Evolutionary conservation across 1,140 invertebrate genomes (phyloP), one percentile per base, ranked within the genome.

Genomic region (Pomacea maculata): DNA sequence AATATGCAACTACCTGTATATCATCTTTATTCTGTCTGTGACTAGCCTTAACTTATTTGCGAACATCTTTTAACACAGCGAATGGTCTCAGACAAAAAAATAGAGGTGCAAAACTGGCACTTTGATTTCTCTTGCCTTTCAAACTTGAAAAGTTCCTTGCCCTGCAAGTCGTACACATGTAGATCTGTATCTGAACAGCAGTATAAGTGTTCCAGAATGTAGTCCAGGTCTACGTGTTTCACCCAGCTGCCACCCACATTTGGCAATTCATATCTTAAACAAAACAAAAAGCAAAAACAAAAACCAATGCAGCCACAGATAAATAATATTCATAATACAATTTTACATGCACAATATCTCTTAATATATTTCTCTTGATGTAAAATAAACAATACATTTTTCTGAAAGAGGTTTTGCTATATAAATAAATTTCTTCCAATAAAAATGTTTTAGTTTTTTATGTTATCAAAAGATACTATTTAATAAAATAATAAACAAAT

Each of bases 221-320:
- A 80, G 54, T 91, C 89, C 34, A 91, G 70, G 17, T 91, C 90
- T n/a, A 91, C 90, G 29, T 85, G 81, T 84, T 91, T 91, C 68
- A 91, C 90, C 90, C 90, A 91, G 68, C 89, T 88, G 1, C 90
- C 90, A 25, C 90, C 90, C 34, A 91, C 89, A 85, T 90, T 86
- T 1, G 87, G 84, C 70, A 91, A 82, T 61, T 87, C 87, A 75
- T 87, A 86, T 73, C 75, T 65, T 61, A 73, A 79, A 2, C 34
- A 79, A 75, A 25, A 25, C 25, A 25, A 25, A 25, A 25, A 25
- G 25, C 25, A 25, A 54, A 71, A 14, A 73, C n/a, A 34, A 57
- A 78, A 34, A 25, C 21, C 25, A 73, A 55, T 54, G 12, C 9
- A 29, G 29, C 7, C 54, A 19, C 29, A 52, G 21, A 9, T 4